Percentiles rank a stretch among this genome's conserved stretches.
Conservation (phyloP, 2,113 vertebrate genomes). For the Sapajus apella region DNA sequence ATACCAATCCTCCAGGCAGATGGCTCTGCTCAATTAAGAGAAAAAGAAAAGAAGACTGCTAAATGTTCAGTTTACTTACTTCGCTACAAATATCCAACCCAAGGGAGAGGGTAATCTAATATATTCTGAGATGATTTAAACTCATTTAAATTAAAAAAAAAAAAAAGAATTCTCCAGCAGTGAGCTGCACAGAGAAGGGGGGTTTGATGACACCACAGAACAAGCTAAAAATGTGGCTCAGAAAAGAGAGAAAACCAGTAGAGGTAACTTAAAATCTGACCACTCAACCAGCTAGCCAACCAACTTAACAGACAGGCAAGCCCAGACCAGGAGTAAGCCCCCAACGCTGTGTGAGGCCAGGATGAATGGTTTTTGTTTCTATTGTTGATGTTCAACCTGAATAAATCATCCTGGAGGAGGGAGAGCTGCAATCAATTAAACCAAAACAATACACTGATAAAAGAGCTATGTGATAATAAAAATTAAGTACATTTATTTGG, state of each 20-base stretch:
- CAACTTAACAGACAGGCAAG: background rate
- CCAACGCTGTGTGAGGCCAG: fast-evolving
- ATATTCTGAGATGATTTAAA: slow-evolving; percentile 62
- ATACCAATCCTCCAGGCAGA: background rate
- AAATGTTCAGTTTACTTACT: background rate
- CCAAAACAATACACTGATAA: background rate
- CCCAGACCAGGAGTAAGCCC: background rate
- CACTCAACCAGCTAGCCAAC: background rate
- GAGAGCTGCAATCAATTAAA: background rate
- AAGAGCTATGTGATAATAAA: background rate
- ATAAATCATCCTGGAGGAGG: background rate
- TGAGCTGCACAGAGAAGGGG: slow-evolving; percentile 40
- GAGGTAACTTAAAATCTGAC: background rate
- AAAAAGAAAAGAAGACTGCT: background rate
- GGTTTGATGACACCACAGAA: background rate
- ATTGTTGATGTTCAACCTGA: background rate
- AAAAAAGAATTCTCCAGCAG: slow-evolving; percentile 60
- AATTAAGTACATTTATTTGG: background rate
- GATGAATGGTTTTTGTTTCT: background rate
- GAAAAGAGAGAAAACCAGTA: background rate
- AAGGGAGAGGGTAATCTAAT: slow-evolving; percentile 52
- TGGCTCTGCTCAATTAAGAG: slow-evolving; percentile 6
- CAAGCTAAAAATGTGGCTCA: background rate
- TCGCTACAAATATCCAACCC: slow-evolving; percentile 21
- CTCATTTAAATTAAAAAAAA: slow-evolving; percentile 75